Percentiles rank a stretch among this genome's conserved stretches.
These are phyloP conservation scores for Chiridota heheva DNA, from an alignment of 35 echinoderm and acorn worm species.

Conservation along the genomic window DNA sequence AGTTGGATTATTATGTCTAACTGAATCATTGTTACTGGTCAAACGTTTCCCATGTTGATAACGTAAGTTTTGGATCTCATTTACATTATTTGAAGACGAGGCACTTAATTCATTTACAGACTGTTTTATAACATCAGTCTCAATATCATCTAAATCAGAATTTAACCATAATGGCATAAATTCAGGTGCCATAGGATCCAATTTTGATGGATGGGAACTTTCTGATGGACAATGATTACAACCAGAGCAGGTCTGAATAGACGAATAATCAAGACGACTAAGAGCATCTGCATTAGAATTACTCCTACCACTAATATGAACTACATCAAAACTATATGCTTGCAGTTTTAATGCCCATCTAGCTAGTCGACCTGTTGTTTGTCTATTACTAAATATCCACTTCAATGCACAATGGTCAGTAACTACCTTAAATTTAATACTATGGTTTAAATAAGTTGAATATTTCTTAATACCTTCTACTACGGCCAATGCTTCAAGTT, in stretches of 20 bases:
- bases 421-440: constrained; percentile 20
- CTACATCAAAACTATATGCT: constrained; percentile 22
- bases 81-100: neutral
- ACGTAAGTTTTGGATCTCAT: neutral
- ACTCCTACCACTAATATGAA: neutral
- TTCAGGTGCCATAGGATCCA: too few relatives aligned
- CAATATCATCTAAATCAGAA: neutral
- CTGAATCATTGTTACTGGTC: neutral
- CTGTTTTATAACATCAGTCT: too few relatives aligned
- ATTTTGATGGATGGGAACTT: neutral
- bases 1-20: neutral
- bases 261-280: neutral
- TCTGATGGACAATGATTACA: neutral
- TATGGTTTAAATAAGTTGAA: constrained; percentile 8
- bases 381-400: constrained; percentile 3
- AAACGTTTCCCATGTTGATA: neutral
- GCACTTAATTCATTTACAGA: too few relatives aligned
- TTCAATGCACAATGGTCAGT: constrained; percentile 12
- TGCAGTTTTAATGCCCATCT: neutral
- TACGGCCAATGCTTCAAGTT: constrained; percentile 25
- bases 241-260: neutral
- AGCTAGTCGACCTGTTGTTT: neutral
- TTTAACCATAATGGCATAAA: neutral
- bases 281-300: neutral
- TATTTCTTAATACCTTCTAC: constrained; percentile 23